Conservation (phyloP, 53 echinoderm and acorn worm species). For the Crossaster papposus region DNA sequence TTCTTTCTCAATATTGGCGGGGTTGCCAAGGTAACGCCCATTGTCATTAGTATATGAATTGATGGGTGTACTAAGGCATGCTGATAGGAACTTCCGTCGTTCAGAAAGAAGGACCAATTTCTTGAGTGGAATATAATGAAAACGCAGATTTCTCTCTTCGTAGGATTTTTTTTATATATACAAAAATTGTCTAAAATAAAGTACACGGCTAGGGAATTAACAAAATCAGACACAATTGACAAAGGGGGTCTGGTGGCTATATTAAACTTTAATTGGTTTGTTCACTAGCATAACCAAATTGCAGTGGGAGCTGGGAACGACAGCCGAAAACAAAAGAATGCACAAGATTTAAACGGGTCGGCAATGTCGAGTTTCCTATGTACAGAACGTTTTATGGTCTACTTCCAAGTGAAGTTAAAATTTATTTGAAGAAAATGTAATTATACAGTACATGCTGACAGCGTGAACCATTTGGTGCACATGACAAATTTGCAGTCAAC, state of each 20-base stretch:
- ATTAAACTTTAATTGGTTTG: neutral
- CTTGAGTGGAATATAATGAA: neutral
- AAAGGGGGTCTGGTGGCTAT: neutral
- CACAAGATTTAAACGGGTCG: too few relatives aligned
- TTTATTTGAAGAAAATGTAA: too few relatives aligned
- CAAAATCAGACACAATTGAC: neutral
- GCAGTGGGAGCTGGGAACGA: too few relatives aligned
- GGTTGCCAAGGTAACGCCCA: conserved; percentile 7
- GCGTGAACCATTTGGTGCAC: too few relatives aligned
- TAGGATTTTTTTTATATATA: neutral
- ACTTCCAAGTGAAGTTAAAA: too few relatives aligned
- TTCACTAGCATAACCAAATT: too few relatives aligned
- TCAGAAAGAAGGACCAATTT: neutral
- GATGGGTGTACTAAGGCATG: neutral
- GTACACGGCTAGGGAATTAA: neutral
- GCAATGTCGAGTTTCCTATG: too few relatives aligned
- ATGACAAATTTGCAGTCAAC: too few relatives aligned
- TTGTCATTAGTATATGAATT: neutral
- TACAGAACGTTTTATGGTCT: too few relatives aligned
- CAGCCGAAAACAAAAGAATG: too few relatives aligned
- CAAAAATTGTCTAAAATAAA: neutral
- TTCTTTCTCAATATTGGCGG: conserved; percentile 16
- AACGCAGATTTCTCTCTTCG: neutral
- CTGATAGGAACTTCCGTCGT: conserved; percentile 10
- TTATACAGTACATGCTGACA: too few relatives aligned